Evolutionary conservation across 2,797 vertebrate genomes (phyloP).

Genomic region (Menidia menidia): DNA sequence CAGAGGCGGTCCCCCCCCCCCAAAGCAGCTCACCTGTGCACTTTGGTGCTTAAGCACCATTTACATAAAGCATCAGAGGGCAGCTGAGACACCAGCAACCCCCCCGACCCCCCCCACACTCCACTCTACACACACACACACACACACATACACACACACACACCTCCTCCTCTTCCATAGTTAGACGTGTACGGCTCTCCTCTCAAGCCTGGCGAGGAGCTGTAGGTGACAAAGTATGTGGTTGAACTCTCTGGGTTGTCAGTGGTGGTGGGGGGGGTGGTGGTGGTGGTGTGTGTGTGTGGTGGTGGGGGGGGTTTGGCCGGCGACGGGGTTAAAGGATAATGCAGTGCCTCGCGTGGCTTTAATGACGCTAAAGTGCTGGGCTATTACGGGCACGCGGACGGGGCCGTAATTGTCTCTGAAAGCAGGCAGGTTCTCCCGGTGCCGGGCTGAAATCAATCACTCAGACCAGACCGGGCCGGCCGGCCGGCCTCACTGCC

Average conservation of each 20-base stretch:
- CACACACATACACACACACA: no score
- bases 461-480: constrained; percentile 85
- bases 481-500: no score
- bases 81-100: constrained; percentile 34
- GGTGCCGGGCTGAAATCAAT: constrained; percentile 89
- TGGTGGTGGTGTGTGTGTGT: no score
- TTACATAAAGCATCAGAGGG: constrained; percentile 68
- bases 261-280: no score
- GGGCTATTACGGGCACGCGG: constrained; percentile 85
- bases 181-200: constrained; percentile 44
- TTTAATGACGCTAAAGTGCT: constrained; percentile 89
- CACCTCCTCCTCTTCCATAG: constrained; percentile 5
- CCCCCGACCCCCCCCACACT: background rate
- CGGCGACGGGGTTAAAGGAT: constrained; percentile 88
- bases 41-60: constrained; percentile 67
- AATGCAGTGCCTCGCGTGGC: constrained; percentile 88
- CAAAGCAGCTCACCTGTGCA: constrained; percentile 69
- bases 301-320: no score
- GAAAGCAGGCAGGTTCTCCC: constrained; percentile 91
- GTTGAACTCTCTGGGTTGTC: constrained; percentile 82
- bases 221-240: constrained; percentile 82
- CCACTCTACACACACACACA: no score
- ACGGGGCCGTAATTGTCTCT: constrained; percentile 89
- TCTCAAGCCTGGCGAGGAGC: constrained; percentile 59
- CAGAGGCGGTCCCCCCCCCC: constrained; percentile 49